Conservation (phyloP, 2,113 vertebrate genomes). For the Odontesthes bonariensis region DNA sequence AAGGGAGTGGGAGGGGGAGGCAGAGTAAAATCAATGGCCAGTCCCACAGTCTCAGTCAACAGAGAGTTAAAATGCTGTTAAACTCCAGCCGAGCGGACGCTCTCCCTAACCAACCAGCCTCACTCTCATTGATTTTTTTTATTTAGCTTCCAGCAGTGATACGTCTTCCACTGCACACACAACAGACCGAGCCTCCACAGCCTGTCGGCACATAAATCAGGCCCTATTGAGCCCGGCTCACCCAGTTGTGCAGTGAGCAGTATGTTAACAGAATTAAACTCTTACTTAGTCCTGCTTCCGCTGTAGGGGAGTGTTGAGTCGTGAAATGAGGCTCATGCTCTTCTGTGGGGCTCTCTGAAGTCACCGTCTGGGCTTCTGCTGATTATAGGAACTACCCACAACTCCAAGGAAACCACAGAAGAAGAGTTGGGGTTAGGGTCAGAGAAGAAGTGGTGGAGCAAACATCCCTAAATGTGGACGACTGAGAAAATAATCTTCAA, state of each 20-base stretch:
- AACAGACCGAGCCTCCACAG: conserved; percentile 40
- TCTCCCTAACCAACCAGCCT: conserved; percentile 70
- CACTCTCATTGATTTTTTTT: conserved; percentile 78
- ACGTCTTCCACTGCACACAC: conserved; percentile 64
- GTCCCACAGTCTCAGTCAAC: conserved; percentile 72
- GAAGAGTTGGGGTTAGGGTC: too few relatives aligned
- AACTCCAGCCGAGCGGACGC: conserved; percentile 65
- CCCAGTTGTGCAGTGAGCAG: conserved; percentile 28
- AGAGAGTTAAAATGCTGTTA: conserved; percentile 74
- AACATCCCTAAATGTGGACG: too few relatives aligned
- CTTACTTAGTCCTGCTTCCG: conserved; percentile 50
- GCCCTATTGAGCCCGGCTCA: conserved; percentile 43
- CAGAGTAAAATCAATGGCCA: conserved; percentile 75
- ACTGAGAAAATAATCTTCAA: not conserved
- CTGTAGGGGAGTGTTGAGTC: conserved; percentile 17
- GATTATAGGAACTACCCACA: too few relatives aligned
- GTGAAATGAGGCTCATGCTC: conserved; percentile 18
- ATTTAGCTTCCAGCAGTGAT: conserved; percentile 77
- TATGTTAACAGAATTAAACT: conserved; percentile 73
- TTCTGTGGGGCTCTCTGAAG: not conserved
- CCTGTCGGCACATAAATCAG: conserved; percentile 77
- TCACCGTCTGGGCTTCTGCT: too few relatives aligned
- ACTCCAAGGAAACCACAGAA: not conserved
- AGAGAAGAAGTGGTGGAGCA: too few relatives aligned
- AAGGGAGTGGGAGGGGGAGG: conserved; percentile 63